Evolutionary conservation across 2,888 invertebrate genomes (phyloP), one percentile per base, ranked within the genome.

Genomic region (Gonocerus acuteangulatus): DNA sequence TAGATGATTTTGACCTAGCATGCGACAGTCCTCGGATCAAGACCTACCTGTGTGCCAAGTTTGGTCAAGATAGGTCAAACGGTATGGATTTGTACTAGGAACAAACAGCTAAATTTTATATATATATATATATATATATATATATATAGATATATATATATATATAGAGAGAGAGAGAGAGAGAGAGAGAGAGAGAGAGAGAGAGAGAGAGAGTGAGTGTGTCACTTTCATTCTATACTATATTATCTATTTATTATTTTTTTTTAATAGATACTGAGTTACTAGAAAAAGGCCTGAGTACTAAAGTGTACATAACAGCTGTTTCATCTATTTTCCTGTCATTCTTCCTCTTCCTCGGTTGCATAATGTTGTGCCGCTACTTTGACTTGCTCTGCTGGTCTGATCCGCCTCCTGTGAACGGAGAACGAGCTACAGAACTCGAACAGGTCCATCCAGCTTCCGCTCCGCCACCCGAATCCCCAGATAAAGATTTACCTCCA

Each of bases 401-500:
- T 11, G 56, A 54, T 21, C 39, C 62, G 6, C 59, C 45, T 4
- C 42, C 39, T 1, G 22, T 21, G 18, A 11, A 27, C 47, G 18
- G 19, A 16, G 57, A 61, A n/a, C 56, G 62, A 44, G 49, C 60
- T 1, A 62, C 62, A 0, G 64, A 64, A 34, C 59, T 60, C 7
- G 54, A 62, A 1, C 59, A 62, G 22, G 63, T 62, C n/a, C 71
- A 73, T 34, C 21, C 36, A 21, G 69, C 69, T 13, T 69, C 73
- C 1, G 74, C 74, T 3, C 75, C 74, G 1, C 68, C 72, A 1
- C 73, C 74, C 11, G 73, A 73, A 11, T 54, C 63, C 6, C 60
- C 58, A 1, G 77, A 79, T 67, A 80, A 80, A 68, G 80, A 80
- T 71, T 70, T 79, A 60, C 80, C 80, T 1, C 80, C 80, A 4